A percentile compares a stretch with the other conserved stretches of the same genome.
phyloP scores from a whole-genome alignment of 2,888 invertebrate genomes.

The Pyrrhosoma nymphula region DNA sequence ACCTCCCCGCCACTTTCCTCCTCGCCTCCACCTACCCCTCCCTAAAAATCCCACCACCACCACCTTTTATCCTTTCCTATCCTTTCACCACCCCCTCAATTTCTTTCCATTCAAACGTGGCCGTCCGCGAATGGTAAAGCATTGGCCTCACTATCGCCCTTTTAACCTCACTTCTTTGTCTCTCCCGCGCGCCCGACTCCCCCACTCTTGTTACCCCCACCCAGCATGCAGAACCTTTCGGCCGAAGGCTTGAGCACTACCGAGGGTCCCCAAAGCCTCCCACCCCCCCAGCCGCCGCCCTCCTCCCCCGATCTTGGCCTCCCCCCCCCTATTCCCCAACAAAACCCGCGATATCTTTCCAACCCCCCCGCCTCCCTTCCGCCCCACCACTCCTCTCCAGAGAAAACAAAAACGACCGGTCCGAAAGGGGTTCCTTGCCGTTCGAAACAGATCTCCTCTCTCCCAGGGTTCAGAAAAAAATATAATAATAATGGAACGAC shows the following conservation, averaged over 20 bases:
- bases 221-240: background rate
- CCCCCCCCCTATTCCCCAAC: background rate
- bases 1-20: background rate
- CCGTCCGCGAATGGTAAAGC: conserved; percentile 61
- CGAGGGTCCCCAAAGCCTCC: background rate
- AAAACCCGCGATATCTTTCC: background rate
- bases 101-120: conserved; percentile 54
- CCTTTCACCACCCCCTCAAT: background rate
- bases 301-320: background rate
- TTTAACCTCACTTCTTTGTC: conserved; percentile 47
- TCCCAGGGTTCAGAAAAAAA: background rate
- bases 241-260: background rate
- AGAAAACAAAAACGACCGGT: conserved; percentile 52
- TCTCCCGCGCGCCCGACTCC: background rate
- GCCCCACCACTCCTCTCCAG: background rate
- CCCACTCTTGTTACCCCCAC: background rate
- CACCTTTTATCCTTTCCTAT: background rate
- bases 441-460: conserved; percentile 55
- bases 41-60: background rate
- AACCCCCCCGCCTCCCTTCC: background rate
- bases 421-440: conserved; percentile 64
- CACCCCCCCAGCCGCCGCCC: background rate
- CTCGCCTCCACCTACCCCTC: background rate
- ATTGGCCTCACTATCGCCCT: conserved; percentile 61
- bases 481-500: conserved; percentile 62